Percentiles rank a stretch among this genome's conserved stretches.
phyloP scores from a whole-genome alignment of 2,113 vertebrate genomes.

The Pseudorectes ferrugineus region DNA sequence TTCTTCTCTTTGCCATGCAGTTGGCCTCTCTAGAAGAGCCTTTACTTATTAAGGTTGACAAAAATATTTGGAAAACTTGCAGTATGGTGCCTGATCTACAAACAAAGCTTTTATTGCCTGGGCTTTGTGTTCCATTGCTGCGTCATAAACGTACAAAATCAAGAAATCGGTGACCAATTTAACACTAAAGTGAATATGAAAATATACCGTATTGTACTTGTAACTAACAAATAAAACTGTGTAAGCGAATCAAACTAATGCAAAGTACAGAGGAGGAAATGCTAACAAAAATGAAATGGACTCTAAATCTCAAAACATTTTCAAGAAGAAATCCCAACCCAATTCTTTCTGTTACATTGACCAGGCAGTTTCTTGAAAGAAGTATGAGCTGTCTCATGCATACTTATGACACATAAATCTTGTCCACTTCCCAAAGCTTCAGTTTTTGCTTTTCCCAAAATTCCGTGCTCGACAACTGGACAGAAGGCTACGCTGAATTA shows the following conservation, averaged over 20 bases:
- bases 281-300: background rate
- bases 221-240: background rate
- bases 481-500: conserved; percentile 43
- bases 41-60: background rate
- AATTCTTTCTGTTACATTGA: background rate
- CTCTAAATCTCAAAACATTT: background rate
- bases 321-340: background rate
- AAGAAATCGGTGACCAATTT: background rate
- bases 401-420: background rate
- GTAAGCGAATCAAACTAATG: background rate
- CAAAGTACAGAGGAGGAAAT: background rate
- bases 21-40: background rate
- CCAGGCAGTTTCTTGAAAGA: background rate
- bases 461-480: background rate
- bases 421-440: background rate
- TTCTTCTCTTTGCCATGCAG: background rate
- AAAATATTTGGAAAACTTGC: background rate
- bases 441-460: background rate
- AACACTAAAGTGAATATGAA: background rate
- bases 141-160: background rate
- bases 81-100: background rate
- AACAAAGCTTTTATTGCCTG: background rate
- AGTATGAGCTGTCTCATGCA: background rate
- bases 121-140: background rate
- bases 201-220: accelerated